Evolutionary conservation across 2,113 vertebrate species (phyloP), one percentile per base, ranked within the genome.

Genomic region (Apodemus speciosus): DNA sequence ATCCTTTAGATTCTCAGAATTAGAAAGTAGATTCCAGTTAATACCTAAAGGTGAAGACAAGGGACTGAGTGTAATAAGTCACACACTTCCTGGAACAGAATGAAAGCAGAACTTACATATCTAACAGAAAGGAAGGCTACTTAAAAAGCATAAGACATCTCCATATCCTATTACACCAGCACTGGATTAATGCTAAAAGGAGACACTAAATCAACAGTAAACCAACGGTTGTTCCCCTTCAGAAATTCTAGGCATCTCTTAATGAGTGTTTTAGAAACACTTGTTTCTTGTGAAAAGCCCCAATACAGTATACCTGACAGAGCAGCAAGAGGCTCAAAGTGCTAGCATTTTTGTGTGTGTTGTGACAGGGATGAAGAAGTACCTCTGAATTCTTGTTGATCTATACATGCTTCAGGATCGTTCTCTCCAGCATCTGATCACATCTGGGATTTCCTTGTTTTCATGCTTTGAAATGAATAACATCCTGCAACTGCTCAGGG

Each of bases 21-120:
- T 84, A 90, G 58, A 94, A 90, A 85, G 62, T 51, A 88, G 83
- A 46, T 94, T 96, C 86, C 73, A 94, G 94, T 94, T 95, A 96
- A 83, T 51, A 92, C 4, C 89, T 90, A 88, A 68, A 58, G 32
- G 58, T 72, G 40, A 84, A 80, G 72, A 20, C 49, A 88, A 92
- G 49, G 56, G 30, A 58, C 0, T 71, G 66, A 90, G 8, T 8
- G 3, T 9, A 53, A 9, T 85, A 93, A 96, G 25, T 91, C 87
- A 68, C 18, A 40, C 27, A 35, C 40, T 95, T 62, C 40, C 60
- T 13, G 69, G 46, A 88, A 87, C 46, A 76, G 38, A 56, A 60
- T 68, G 53, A 73, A 25, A 66, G 21, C 27, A 53, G 46, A 53
- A 81, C 68, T 85, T 90, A 62, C 27, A 81, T 18, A 62, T 62